Conservation (phyloP, 2,888 invertebrate genomes). For the Sphaerophoria rueppellii region DNA sequence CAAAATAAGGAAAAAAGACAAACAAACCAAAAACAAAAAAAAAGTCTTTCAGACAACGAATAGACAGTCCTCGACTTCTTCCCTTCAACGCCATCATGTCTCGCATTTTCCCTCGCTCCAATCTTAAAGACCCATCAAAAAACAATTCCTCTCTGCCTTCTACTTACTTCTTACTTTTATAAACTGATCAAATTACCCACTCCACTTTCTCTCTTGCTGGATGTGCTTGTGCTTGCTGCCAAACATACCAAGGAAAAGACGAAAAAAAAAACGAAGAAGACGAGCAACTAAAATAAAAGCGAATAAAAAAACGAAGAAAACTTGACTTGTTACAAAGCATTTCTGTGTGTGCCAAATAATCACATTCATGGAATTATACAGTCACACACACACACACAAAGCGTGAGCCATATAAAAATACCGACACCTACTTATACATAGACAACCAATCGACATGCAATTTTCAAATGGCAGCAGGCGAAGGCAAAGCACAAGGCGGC, state of each 20-base stretch:
- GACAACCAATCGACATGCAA: conserved; percentile 70
- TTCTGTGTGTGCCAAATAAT: conserved; percentile 61
- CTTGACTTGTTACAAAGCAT: conserved; percentile 59
- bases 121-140: conserved; percentile 12
- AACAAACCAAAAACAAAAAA: neutral
- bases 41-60: conserved; percentile 12
- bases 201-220: conserved; percentile 11
- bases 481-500: conserved; percentile 18
- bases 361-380: conserved; percentile 43
- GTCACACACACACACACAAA: neutral
- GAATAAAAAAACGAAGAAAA: conserved; percentile 22
- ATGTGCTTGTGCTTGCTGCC: conserved; percentile 7
- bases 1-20: conserved; percentile 23
- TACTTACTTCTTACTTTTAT: neutral
- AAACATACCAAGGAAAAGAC: conserved; percentile 24
- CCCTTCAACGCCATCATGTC: neutral
- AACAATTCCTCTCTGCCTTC: neutral
- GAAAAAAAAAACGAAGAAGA: neutral
- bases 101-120: too few relatives aligned
- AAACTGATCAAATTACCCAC: conserved; percentile 44
- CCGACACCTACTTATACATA: conserved; percentile 14
- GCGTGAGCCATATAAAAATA: too few relatives aligned
- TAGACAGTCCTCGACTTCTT: conserved; percentile 22
- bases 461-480: conserved; percentile 71
- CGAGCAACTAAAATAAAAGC: too few relatives aligned